Evolutionary conservation across 2,113 vertebrate species (phyloP), one percentile per base, ranked within the genome.

Genomic region (Xenotilapia leptura): DNA sequence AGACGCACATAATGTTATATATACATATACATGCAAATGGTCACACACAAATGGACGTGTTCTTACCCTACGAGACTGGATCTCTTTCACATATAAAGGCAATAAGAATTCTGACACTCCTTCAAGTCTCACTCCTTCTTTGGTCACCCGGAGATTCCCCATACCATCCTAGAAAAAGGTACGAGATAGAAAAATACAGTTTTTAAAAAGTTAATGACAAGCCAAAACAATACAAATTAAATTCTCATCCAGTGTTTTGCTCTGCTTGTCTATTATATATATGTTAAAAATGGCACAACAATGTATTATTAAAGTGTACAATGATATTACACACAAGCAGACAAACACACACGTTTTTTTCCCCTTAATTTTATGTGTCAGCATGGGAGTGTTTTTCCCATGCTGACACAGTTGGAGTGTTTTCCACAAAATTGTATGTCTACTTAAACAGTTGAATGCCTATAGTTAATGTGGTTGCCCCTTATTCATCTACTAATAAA

Each of bases 81-180:
- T 98, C 97, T 99, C 98, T 97, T 98, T 98, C 95, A 98, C 98
- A 84, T 99, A 99, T 91, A 99, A 96, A 93, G 98, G 98, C 92
- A 98, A 97, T 82, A 99, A 96, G 96, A 99, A 99, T 94, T 99
- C 98, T 87, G 98, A 99, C 96, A 98, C 96, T 94, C 98, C 98
- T 96, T 99, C 98, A 94, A 99, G 96, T 89, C 98, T 96, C 89
- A 99, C 96, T 88, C 98, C 98, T 92, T 98, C 97, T 95, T 97
- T 98, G 95, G 97, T 98, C 94, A 99, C 97, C 95, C 97, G 97
- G 88, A 99, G 97, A 96, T 98, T 98, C 70, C 98, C 98, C 98
- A 99, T 99, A 88, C 98, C 98, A 95, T 98, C 97, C 98, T 99
- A 70, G 14, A 87, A 68, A 68, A 7, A 42, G 5, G 65, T 8